Evolutionary conservation across 2,113 vertebrate species (phyloP).

Genomic region (Aldabrachelys gigantea): DNA sequence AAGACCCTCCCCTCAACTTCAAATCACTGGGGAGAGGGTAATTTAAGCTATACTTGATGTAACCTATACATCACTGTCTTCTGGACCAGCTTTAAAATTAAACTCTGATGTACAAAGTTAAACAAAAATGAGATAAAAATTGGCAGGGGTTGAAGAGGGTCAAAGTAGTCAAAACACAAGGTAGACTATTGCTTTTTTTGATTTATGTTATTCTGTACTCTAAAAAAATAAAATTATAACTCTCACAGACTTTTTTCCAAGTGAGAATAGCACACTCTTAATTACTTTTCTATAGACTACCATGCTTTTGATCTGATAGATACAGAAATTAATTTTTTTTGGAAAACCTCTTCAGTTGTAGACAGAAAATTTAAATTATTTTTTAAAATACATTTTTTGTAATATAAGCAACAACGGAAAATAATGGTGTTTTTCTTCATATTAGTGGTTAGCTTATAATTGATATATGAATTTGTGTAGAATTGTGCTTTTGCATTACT

Average conservation of each 20-base stretch:
- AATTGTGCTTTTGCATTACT: slow-evolving; percentile 18
- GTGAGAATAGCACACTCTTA: slow-evolving; percentile 73
- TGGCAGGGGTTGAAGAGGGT: slow-evolving; percentile 94
- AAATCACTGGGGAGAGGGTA: slow-evolving; percentile 92
- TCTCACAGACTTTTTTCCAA: slow-evolving; percentile 69
- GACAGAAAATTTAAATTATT: background rate
- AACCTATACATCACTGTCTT: slow-evolving; percentile 99
- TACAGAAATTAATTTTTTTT: slow-evolving; percentile 22
- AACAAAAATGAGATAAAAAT: slow-evolving; percentile 97
- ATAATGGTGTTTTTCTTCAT: background rate
- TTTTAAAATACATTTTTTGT: background rate
- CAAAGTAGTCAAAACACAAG: slow-evolving; percentile 86
- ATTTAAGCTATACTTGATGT: slow-evolving; percentile 96
- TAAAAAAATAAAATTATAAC: slow-evolving; percentile 80
- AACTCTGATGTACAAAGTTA: slow-evolving; percentile 99
- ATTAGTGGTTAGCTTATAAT: background rate
- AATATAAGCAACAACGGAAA: background rate
- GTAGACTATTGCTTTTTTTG: slow-evolving; percentile 83
- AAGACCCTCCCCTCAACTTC: slow-evolving; percentile 80
- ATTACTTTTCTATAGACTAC: slow-evolving; percentile 80
- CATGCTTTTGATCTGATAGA: slow-evolving; percentile 35
- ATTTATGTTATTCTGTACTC: slow-evolving; percentile 83
- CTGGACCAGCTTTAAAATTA: slow-evolving; percentile 94
- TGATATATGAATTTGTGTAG: accelerated
- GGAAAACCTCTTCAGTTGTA: background rate